Percentiles rank a stretch among this genome's conserved stretches.
Conservation (phyloP, 2,888 invertebrate genomes). For the Antitype chi region DNA sequence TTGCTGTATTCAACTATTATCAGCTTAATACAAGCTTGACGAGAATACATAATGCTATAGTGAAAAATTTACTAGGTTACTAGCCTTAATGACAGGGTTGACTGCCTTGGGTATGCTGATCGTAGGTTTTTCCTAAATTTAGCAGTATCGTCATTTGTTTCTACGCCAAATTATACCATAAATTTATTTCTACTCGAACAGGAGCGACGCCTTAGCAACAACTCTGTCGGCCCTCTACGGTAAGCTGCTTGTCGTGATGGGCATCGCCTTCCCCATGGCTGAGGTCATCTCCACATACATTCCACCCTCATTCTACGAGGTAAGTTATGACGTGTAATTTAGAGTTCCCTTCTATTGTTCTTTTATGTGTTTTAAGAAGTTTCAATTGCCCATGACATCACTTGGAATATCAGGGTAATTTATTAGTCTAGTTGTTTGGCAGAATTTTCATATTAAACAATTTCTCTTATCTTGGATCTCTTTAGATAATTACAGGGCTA, state of each 20-base stretch:
- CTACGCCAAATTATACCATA: background rate
- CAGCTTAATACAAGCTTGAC: background rate
- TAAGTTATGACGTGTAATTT: constrained; percentile 76
- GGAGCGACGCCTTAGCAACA: constrained; percentile 96
- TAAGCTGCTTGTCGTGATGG: constrained; percentile 98
- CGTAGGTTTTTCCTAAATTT: background rate
- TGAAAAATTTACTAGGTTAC: background rate
- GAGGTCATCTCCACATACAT: constrained; percentile 98
- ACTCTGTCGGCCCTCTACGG: constrained; percentile 98
- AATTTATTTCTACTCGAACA: constrained; percentile 75
- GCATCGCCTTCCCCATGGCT: constrained; percentile 98
- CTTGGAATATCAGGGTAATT: background rate
- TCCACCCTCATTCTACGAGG: constrained; percentile 98
- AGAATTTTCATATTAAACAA: background rate
- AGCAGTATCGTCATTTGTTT: background rate
- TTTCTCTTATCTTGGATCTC: too few species aligned
- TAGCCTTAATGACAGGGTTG: background rate
- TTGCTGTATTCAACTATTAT: background rate
- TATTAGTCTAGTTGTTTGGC: constrained; percentile 7
- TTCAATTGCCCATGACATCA: constrained; percentile 19
- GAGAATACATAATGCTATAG: too few species aligned
- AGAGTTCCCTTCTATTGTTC: constrained; percentile 29
- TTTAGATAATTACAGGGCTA: background rate
- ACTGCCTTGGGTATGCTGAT: too few species aligned
- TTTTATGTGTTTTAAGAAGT: constrained; percentile 41